Evolutionary conservation across 2,113 vertebrate species (phyloP).

Genomic region (Meleagris gallopavo): DNA sequence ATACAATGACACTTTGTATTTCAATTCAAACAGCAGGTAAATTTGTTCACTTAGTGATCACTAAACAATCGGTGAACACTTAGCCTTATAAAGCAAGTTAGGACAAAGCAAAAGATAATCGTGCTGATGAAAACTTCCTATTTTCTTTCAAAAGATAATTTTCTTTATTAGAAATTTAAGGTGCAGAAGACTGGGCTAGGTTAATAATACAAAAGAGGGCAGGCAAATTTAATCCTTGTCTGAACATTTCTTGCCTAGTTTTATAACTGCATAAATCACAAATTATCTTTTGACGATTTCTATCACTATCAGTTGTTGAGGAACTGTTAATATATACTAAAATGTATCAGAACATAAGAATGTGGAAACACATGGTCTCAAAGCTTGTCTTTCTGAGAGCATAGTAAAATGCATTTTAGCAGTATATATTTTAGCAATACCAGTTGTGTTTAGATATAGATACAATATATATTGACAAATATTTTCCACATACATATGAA

Average conservation of each 20-base stretch:
- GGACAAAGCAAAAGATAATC: not conserved
- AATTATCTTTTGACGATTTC: not conserved
- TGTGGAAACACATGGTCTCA: not conserved
- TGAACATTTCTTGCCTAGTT: not conserved
- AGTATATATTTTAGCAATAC: not conserved
- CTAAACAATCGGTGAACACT: not conserved
- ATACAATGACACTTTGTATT: not conserved
- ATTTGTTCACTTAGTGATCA: not conserved
- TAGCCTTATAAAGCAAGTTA: not conserved
- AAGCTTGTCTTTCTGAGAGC: not conserved
- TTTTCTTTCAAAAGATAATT: not conserved
- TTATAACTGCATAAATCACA: not conserved
- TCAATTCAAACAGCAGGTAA: not conserved
- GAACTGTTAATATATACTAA: not conserved
- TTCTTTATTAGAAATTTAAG: not conserved
- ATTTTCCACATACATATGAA: rapidly evolving
- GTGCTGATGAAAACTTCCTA: not conserved
- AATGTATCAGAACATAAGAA: not conserved
- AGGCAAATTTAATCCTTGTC: not conserved
- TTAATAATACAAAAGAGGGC: not conserved
- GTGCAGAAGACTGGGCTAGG: not conserved
- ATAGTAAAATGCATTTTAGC: not conserved
- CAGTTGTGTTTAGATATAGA: not conserved
- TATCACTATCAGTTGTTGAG: not conserved
- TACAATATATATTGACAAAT: not conserved